Percentiles rank a stretch among this genome's conserved stretches.
These are phyloP conservation scores for Drosophila suzukii DNA, from an alignment of 1,140 invertebrate species.

Conservation along the genomic window DNA sequence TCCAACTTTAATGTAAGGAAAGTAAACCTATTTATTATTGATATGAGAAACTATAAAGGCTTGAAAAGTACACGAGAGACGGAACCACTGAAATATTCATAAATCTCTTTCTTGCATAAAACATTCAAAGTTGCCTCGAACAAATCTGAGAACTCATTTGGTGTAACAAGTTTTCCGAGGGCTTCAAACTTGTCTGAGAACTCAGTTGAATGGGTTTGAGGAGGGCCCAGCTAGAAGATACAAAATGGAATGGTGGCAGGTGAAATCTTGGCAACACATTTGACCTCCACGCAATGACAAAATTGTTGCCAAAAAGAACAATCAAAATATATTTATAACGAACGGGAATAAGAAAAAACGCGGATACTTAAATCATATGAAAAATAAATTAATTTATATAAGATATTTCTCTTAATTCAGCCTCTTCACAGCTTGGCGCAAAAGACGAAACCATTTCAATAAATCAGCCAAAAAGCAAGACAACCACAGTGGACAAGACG, in stretches of 20 bases:
- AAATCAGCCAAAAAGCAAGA: slow-evolving; percentile 46
- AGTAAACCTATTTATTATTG: slow-evolving; percentile 25
- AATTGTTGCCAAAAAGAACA: slow-evolving; percentile 39
- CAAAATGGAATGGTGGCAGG: slow-evolving; percentile 8
- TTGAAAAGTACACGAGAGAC: slow-evolving; percentile 4
- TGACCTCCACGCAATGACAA: slow-evolving; percentile 58
- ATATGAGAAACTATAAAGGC: slow-evolving; percentile 14
- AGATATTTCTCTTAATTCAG: slow-evolving; percentile 27
- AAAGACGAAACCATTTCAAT: slow-evolving; percentile 57
- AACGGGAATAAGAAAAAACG: slow-evolving; percentile 8
- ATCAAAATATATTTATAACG: slow-evolving; percentile 26
- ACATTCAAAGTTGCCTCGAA: slow-evolving; percentile 17
- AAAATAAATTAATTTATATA: slow-evolving; percentile 60
- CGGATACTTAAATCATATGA: slow-evolving; percentile 48
- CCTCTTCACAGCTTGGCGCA: slow-evolving; percentile 7
- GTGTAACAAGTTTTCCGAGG: slow-evolving; percentile 20
- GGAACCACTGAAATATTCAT: slow-evolving; percentile 29
- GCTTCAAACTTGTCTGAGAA: slow-evolving; percentile 23
- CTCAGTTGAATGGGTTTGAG: slow-evolving; percentile 1
- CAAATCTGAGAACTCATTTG: slow-evolving; percentile 16
- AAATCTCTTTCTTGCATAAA: slow-evolving; percentile 35
- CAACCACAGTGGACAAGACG: slow-evolving; percentile 28
- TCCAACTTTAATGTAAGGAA: slow-evolving; percentile 14
- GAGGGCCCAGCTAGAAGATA: not conserved
- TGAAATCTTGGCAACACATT: slow-evolving; percentile 35